Conservation (phyloP, 2,797 vertebrate species). For the Psittacula derbiana region DNA sequence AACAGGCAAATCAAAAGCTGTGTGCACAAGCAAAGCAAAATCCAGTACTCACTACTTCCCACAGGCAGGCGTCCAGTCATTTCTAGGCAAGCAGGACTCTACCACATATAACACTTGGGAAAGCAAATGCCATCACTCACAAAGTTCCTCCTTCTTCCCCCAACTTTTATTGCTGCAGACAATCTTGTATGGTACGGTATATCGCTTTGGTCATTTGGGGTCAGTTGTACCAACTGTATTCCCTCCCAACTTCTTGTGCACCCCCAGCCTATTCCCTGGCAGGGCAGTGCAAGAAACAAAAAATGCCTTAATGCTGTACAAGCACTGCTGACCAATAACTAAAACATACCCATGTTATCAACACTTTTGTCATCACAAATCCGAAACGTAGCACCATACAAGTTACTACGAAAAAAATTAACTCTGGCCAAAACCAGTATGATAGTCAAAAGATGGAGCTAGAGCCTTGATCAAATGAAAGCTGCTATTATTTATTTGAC, state of each 20-base stretch:
- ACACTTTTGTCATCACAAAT: neutral
- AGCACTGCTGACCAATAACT: neutral
- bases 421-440: neutral
- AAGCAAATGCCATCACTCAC: rapidly evolving
- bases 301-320: rapidly evolving
- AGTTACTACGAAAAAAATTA: neutral
- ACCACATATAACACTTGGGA: rapidly evolving
- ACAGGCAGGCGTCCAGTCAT: neutral
- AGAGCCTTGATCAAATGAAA: neutral
- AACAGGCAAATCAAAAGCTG: neutral
- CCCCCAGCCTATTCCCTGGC: rapidly evolving
- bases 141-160: neutral
- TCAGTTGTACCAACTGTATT: neutral
- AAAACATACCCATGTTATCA: neutral
- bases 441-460: neutral
- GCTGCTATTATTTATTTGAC: neutral
- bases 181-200: rapidly evolving
- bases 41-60: neutral
- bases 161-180: neutral
- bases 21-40: neutral
- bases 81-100: neutral
- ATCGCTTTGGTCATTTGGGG: neutral
- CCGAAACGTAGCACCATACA: neutral
- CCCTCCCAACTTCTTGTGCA: neutral
- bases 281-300: neutral